Evolutionary conservation across 2,888 invertebrate species (phyloP).

Genomic region (Dryadula phaetusa): DNA sequence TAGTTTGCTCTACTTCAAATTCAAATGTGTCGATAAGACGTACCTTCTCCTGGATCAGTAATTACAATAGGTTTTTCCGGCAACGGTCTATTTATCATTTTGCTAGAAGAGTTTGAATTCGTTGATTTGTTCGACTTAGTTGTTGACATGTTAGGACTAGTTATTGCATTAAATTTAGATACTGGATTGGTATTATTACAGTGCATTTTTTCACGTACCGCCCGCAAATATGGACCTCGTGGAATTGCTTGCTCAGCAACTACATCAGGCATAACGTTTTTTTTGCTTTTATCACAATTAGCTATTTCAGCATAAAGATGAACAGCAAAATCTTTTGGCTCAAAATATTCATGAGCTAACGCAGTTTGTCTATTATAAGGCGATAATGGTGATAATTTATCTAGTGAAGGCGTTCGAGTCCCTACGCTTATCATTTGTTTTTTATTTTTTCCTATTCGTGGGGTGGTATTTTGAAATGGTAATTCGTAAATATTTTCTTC

Average conservation of each 20-base stretch:
- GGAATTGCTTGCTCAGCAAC: constrained; percentile 71
- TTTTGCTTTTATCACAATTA: constrained; percentile 72
- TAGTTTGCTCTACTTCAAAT: constrained; percentile 30
- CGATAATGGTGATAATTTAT: constrained; percentile 80
- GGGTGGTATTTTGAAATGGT: constrained; percentile 78
- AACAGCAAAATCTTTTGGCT: constrained; percentile 81
- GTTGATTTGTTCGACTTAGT: constrained; percentile 63
- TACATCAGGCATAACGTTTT: constrained; percentile 74
- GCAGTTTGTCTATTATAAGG: constrained; percentile 76
- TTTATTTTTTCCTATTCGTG: constrained; percentile 68
- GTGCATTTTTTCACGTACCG: constrained; percentile 84
- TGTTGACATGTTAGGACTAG: constrained; percentile 58
- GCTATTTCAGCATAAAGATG: constrained; percentile 87
- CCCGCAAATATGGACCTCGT: constrained; percentile 85
- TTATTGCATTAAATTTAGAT: constrained; percentile 53
- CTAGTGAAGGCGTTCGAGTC: constrained; percentile 84
- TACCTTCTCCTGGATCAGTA: constrained; percentile 69
- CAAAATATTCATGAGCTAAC: constrained; percentile 78
- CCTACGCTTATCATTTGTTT: constrained; percentile 82
- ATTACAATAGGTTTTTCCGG: constrained; percentile 84
- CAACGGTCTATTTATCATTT: constrained; percentile 88
- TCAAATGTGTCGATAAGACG: constrained; percentile 67
- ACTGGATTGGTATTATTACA: constrained; percentile 53
- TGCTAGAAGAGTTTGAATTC: constrained; percentile 74
- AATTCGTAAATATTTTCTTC: constrained; percentile 87